Conservation (phyloP, 2,113 vertebrate species). For the Zosterops pallidus region DNA sequence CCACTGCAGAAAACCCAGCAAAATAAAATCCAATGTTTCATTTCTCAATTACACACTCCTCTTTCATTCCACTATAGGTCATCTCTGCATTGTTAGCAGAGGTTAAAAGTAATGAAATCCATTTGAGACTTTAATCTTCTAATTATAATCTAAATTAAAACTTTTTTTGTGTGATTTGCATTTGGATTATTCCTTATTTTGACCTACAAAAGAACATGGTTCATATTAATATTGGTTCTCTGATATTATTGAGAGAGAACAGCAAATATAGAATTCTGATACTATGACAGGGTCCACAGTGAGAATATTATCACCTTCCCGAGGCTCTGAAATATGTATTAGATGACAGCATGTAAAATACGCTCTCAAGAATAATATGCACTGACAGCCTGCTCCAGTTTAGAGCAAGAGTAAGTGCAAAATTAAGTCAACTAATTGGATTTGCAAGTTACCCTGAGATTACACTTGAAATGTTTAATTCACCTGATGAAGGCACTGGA, state of each 20-base stretch:
- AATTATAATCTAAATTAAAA: neutral
- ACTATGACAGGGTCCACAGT: too few species aligned
- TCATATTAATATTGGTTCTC: neutral
- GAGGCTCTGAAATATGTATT: too few species aligned
- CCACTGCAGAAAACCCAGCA: neutral
- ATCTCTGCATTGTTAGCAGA: neutral
- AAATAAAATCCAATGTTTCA: slow-evolving; percentile 8
- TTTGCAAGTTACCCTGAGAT: slow-evolving; percentile 28
- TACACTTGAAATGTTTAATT: neutral
- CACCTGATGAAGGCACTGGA: slow-evolving; percentile 44
- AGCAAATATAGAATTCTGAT: neutral
- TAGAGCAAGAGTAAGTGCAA: neutral
- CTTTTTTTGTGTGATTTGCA: neutral
- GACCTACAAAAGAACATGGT: neutral
- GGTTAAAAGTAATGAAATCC: neutral
- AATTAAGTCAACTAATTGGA: neutral
- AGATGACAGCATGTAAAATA: too few species aligned
- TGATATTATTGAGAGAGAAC: neutral
- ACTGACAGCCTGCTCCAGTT: neutral
- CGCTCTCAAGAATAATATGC: neutral
- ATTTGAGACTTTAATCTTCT: neutral
- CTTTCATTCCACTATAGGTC: neutral
- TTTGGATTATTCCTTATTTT: neutral
- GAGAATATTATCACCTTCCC: too few species aligned
- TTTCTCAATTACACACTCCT: neutral